Evolutionary conservation across 92 coral and sea anemone genomes (phyloP).

Genomic region (Desmophyllum pertusum): DNA sequence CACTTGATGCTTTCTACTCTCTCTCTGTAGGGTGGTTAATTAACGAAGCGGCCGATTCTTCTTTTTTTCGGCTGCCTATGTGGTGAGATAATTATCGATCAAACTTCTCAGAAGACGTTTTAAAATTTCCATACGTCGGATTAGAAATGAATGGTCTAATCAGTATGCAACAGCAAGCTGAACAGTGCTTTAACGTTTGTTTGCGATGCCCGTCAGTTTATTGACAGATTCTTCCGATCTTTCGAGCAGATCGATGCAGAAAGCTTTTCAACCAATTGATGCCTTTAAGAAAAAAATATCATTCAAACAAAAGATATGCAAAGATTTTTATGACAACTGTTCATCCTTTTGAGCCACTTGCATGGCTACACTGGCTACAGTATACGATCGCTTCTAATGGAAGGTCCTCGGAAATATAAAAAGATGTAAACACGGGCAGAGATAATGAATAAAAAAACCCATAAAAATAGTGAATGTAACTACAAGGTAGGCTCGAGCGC

Average conservation of each 20-base stretch:
- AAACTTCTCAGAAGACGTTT: neutral
- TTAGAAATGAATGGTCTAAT: neutral
- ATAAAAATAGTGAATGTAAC: neutral
- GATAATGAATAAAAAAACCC: neutral
- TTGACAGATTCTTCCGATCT: conserved; percentile 7
- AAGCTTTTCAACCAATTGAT: neutral
- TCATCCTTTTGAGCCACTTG: neutral
- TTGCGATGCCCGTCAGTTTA: neutral
- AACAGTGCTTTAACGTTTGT: neutral
- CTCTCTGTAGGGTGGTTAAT: too few relatives aligned
- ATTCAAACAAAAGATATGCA: neutral
- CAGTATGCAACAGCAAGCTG: neutral
- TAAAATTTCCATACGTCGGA: neutral
- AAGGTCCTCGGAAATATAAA: neutral
- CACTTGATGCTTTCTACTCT: neutral
- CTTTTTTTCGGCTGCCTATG: neutral
- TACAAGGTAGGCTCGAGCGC: neutral
- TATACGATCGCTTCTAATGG: neutral
- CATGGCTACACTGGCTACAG: neutral
- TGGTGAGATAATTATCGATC: neutral
- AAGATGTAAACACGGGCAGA: neutral
- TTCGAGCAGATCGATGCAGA: neutral
- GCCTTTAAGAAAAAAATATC: neutral
- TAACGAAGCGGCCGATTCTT: too few relatives aligned
- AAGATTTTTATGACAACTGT: neutral